A percentile compares a stretch with the other conserved stretches of the same genome.
phyloP scores from a whole-genome alignment of 64 coral and sea anemone genomes.

The Astreopora myriophthalma region DNA sequence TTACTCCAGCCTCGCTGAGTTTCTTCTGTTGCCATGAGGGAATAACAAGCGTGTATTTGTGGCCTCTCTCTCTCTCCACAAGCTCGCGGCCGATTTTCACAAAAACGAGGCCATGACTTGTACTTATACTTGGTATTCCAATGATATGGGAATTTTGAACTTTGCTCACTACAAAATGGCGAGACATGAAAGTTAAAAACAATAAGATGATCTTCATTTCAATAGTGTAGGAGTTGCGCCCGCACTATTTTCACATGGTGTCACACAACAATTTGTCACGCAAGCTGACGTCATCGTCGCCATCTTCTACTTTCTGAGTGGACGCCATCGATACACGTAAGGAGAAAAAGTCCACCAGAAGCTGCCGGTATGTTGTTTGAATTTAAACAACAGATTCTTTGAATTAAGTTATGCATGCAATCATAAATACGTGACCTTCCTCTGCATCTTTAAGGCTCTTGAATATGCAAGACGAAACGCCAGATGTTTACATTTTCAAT shows the following conservation, averaged over 20 bases:
- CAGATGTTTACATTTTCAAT: too few relatives aligned
- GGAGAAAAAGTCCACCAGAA: too few relatives aligned
- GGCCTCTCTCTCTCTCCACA: constrained; percentile 36
- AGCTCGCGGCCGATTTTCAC: constrained; percentile 76
- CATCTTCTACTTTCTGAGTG: too few relatives aligned
- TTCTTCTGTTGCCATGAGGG: constrained; percentile 45
- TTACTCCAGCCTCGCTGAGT: background rate
- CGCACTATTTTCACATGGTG: too few relatives aligned
- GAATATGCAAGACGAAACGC: background rate
- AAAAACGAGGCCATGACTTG: constrained; percentile 56
- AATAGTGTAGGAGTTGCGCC: background rate
- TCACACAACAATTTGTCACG: too few relatives aligned
- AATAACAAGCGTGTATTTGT: constrained; percentile 67
- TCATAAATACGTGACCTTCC: too few relatives aligned
- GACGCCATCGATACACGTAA: too few relatives aligned
- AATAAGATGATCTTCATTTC: background rate
- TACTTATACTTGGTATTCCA: constrained; percentile 74
- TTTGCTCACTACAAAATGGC: background rate
- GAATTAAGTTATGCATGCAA: background rate
- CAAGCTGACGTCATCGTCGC: too few relatives aligned
- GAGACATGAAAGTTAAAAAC: background rate
- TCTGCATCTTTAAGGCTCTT: background rate
- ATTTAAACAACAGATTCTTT: background rate
- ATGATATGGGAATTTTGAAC: constrained; percentile 13
- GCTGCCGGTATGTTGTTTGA: background rate